Evolutionary conservation across 2,888 invertebrate genomes (phyloP), one percentile per base, ranked within the genome.

Genomic region (Dusona sp.): DNA sequence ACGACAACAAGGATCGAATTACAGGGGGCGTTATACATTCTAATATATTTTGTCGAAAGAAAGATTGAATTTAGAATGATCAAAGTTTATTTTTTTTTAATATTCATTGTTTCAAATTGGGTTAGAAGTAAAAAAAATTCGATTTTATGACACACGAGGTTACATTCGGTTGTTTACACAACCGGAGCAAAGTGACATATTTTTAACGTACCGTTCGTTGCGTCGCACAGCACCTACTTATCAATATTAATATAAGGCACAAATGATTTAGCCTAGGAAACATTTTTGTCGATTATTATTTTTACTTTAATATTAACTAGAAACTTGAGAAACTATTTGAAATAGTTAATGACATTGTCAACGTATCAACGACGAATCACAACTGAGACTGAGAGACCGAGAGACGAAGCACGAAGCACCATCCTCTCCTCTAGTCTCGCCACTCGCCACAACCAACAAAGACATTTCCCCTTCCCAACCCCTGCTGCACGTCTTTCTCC

Each of bases 171-270:
- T 79, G 57, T 61, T 61, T 75, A 77, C n/a, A 77, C 61, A 48
- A 64, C 42, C 29, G n/a, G 19, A 25, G 33, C 51, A 67, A 74
- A 70, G 51, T 29, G 1, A 51, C 42, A 38, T 42, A 36, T 65
- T 64, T 65, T 64, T 22, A 33, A 83, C 87, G 8, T 84, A 88
- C 88, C 81, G 79, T 88, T 83, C 88, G 81, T 73, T 88, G 79
- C n/a, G 78, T 82, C 51, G 79, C 82, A 22, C 38, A 86, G 42
- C 87, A 88, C 16, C 65, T 80, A 25, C 65, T 57, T 54, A 84
- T n/a, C 61, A 86, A 36, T 72, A 88, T 64, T 22, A 79, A 68
- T 73, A 86, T 25, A 73, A 86, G 57, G 33, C 81, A 79, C 72
- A 75, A 68, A 45, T 65, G 73, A 36, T 79, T 77, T 2, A 77